phyloP scores from a whole-genome alignment of 2,113 vertebrate genomes.

The Psilopogon haemacephalus region DNA sequence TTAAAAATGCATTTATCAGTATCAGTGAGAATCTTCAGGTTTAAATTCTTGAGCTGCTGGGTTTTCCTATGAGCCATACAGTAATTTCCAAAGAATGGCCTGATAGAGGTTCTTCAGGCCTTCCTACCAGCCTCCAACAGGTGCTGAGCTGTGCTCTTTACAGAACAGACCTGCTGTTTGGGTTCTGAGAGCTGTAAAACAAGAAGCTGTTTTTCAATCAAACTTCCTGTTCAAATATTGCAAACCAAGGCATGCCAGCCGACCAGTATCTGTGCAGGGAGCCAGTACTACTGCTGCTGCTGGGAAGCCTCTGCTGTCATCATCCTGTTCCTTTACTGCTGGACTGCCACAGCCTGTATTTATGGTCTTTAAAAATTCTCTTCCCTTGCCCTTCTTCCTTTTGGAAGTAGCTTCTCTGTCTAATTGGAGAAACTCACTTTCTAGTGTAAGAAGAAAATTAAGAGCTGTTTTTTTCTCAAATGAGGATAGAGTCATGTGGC shows the following conservation, averaged over 20 bases:
- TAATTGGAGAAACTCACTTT: background rate
- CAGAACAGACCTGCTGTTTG: background rate
- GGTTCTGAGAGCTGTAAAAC: constrained; percentile 12
- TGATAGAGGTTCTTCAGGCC: background rate
- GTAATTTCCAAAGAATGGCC: background rate
- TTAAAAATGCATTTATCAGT: background rate
- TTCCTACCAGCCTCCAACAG: background rate
- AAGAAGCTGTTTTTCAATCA: background rate
- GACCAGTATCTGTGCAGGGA: background rate
- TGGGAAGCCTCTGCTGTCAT: background rate
- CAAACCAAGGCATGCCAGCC: background rate
- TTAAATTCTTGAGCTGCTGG: background rate
- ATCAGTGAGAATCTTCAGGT: background rate
- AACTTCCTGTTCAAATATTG: constrained; percentile 11
- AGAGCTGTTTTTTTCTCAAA: background rate
- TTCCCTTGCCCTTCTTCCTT: background rate
- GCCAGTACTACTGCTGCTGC: background rate
- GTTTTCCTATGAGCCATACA: background rate
- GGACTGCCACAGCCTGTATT: background rate
- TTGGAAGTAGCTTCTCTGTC: background rate
- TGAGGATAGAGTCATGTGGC: background rate
- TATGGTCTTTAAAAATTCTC: background rate
- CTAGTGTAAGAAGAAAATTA: background rate
- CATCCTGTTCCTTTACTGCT: background rate
- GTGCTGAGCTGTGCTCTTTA: background rate